phyloP scores from a whole-genome alignment of 30 jellyfish, hydroid and myxozoan species.

The Haliclystus octoradiatus region DNA sequence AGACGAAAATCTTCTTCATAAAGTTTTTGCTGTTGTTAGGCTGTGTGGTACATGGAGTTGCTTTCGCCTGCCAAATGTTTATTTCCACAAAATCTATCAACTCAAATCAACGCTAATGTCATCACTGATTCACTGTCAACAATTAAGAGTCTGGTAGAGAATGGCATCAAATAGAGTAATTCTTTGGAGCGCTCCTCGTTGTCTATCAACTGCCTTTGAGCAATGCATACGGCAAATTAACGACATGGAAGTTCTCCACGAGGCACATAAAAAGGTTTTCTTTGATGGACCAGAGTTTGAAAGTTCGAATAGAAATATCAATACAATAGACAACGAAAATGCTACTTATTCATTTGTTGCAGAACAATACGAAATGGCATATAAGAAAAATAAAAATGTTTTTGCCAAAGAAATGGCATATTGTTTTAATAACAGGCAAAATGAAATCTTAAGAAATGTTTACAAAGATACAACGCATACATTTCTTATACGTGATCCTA shows the following conservation, averaged over 20 bases:
- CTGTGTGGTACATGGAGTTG: too few species aligned
- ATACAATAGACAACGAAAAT: conserved; percentile 23
- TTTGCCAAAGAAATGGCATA: conserved; percentile 79
- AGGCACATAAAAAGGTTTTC: conserved; percentile 62
- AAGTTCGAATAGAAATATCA: conserved; percentile 47
- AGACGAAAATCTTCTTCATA: too few species aligned
- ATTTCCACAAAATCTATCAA: too few species aligned
- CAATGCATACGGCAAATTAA: conserved; percentile 68
- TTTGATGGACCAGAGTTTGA: conserved; percentile 80
- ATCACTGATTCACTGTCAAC: too few species aligned
- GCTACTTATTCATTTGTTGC: conserved; percentile 26
- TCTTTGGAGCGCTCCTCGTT: conserved; percentile 88
- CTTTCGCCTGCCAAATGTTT: too few species aligned
- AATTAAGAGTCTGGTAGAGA: too few species aligned
- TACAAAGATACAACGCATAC: conserved; percentile 47
- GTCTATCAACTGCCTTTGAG: conserved; percentile 91
- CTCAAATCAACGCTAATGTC: too few species aligned
- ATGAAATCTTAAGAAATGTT: conserved; percentile 34
- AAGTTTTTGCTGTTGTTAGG: too few species aligned
- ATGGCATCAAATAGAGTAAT: too few species aligned
- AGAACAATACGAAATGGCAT: conserved; percentile 28
- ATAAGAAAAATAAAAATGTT: conserved; percentile 56
- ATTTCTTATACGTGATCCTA: conserved; percentile 68
- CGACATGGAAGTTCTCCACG: conserved; percentile 67
- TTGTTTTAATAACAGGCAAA: conserved; percentile 40